phyloP scores from a whole-genome alignment of 2,888 invertebrate genomes.

The Lithophane socia region DNA sequence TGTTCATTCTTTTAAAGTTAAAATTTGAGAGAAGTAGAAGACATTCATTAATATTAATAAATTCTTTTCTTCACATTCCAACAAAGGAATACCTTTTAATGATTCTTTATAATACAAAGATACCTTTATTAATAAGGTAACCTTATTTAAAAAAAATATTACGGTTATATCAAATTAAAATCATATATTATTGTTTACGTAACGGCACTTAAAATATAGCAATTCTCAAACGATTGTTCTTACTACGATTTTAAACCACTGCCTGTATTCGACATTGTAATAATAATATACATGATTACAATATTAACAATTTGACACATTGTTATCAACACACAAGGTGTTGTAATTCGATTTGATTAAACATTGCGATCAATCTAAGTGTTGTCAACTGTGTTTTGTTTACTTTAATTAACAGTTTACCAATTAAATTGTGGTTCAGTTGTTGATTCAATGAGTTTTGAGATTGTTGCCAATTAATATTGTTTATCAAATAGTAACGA shows the following conservation, averaged over 20 bases:
- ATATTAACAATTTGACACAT: constrained; percentile 12
- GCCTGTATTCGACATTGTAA: not conserved
- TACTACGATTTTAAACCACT: not conserved
- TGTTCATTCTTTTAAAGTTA: not conserved
- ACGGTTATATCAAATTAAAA: too few species aligned
- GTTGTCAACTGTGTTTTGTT: constrained; percentile 47
- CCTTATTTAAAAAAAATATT: too few species aligned
- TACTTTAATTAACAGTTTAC: constrained; percentile 58
- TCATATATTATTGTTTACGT: too few species aligned
- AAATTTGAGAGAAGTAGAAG: not conserved
- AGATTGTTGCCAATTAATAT: constrained; percentile 36
- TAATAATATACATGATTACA: not conserved
- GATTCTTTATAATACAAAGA: too few species aligned
- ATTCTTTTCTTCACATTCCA: not conserved
- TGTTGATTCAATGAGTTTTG: constrained; percentile 43
- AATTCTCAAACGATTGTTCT: not conserved
- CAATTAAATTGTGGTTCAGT: constrained; percentile 48
- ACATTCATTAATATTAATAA: not conserved
- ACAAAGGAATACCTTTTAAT: not conserved
- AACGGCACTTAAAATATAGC: not conserved
- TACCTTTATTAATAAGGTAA: too few species aligned
- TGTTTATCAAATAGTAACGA: constrained; percentile 21
- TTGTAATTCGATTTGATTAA: constrained; percentile 53
- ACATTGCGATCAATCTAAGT: constrained; percentile 49
- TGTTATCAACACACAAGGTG: constrained; percentile 28